Conservation (phyloP, 2,888 invertebrate genomes). For the Lycia hirtaria region DNA sequence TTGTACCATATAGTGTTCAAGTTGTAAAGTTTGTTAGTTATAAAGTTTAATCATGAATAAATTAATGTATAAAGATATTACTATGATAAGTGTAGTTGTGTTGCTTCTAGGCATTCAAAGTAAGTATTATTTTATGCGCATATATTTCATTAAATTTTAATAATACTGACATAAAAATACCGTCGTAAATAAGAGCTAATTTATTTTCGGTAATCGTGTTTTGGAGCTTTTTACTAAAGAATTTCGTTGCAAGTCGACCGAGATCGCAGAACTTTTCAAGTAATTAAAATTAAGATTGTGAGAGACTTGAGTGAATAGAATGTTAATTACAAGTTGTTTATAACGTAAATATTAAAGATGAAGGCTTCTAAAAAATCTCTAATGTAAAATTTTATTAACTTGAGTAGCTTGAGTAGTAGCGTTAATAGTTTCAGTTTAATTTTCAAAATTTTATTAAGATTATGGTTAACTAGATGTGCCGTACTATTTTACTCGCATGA, state of each 20-base stretch:
- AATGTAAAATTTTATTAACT: background rate
- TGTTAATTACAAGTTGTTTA: constrained; percentile 24
- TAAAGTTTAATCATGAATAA: constrained; percentile 43
- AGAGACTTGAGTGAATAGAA: constrained; percentile 25
- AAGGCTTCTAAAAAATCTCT: constrained; percentile 4
- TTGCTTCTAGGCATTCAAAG: constrained; percentile 55
- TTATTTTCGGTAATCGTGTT: background rate
- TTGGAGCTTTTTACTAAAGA: constrained; percentile 2
- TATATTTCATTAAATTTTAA: constrained; percentile 10
- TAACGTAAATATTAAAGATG: constrained; percentile 14
- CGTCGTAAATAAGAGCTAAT: background rate
- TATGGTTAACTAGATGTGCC: no score
- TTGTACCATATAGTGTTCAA: constrained; percentile 35
- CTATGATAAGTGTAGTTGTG: constrained; percentile 49
- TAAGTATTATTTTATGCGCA: constrained; percentile 43
- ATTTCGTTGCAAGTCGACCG: constrained; percentile 4
- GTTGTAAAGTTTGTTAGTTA: constrained; percentile 41
- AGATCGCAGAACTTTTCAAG: constrained; percentile 16
- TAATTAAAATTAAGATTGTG: constrained; percentile 32
- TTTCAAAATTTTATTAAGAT: no score
- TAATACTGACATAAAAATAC: background rate
- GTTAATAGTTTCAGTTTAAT: background rate
- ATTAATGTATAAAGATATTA: constrained; percentile 50
- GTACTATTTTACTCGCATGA: no score
- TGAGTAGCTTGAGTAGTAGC: background rate